These are phyloP conservation scores for Spongilla lacustris DNA, from an alignment of 37 sponge, comb jelly and placozoan species.

Conservation along the genomic window DNA sequence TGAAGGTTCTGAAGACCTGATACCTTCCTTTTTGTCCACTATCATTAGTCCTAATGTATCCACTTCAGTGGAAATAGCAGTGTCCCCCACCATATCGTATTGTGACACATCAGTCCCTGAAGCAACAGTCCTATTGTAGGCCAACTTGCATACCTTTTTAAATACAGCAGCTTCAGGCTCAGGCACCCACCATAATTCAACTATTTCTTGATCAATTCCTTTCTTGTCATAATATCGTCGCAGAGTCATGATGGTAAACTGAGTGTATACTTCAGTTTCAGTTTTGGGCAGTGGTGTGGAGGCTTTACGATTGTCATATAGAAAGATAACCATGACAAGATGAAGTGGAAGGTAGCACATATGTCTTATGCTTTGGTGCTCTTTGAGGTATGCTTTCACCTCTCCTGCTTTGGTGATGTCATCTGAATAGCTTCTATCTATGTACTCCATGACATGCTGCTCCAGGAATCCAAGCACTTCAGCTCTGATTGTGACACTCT, in stretches of 20 bases:
- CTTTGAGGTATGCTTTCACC: conserved; percentile 2
- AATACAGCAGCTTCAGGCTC: background rate
- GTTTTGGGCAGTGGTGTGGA: conserved; percentile 4
- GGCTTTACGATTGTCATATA: background rate
- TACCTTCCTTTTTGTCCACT: background rate
- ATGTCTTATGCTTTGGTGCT: conserved; percentile 14
- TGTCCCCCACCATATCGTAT: background rate
- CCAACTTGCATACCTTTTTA: conserved; percentile 14
- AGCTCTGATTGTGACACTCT: background rate
- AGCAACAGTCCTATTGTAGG: background rate
- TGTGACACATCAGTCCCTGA: background rate
- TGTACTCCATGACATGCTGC: conserved; percentile 12
- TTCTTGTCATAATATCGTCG: background rate
- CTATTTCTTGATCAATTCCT: background rate
- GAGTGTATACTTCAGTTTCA: conserved; percentile 26
- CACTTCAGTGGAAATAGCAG: background rate
- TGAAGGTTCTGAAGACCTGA: background rate
- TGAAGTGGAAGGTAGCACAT: conserved; percentile 47
- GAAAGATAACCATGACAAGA: conserved; percentile 15
- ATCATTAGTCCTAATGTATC: conserved; percentile 9
- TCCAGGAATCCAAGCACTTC: conserved; percentile 32
- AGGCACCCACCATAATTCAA: background rate
- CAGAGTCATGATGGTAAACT: conserved; percentile 2
- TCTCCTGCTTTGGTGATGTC: background rate
- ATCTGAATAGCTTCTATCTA: background rate